These are phyloP conservation scores for Spea multiplicata DNA, from an alignment of 2,113 vertebrate species.

Conservation along the genomic window DNA sequence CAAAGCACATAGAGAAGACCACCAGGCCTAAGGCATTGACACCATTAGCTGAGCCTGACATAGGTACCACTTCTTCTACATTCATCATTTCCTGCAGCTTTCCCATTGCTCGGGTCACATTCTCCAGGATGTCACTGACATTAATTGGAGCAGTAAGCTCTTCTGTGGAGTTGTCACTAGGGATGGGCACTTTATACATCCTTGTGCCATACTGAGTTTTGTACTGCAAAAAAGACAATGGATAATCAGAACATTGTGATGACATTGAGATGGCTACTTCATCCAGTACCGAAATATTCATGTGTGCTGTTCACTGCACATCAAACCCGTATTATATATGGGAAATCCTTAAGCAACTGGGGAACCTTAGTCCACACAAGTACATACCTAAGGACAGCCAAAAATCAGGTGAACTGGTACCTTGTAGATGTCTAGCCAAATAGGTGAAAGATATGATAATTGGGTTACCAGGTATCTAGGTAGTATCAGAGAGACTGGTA, in stretches of 20 bases:
- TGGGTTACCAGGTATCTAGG: too few species aligned
- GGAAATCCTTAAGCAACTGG: too few species aligned
- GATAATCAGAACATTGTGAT: neutral
- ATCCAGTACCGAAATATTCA: too few species aligned
- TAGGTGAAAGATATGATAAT: too few species aligned
- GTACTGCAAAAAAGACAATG: slow-evolving; percentile 71
- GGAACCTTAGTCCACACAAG: too few species aligned
- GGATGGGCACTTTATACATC: slow-evolving; percentile 58
- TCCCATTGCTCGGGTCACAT: slow-evolving; percentile 71
- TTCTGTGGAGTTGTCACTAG: slow-evolving; percentile 51
- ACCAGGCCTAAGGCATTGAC: slow-evolving; percentile 93
- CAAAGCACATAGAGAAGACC: slow-evolving; percentile 94
- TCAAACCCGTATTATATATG: too few species aligned
- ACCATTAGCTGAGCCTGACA: slow-evolving; percentile 80
- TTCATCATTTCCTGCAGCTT: slow-evolving; percentile 74
- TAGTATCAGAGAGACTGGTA: too few species aligned
- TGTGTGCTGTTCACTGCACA: too few species aligned
- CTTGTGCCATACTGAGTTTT: slow-evolving; percentile 84
- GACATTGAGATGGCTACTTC: too few species aligned
- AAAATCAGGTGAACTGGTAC: too few species aligned
- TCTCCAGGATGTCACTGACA: slow-evolving; percentile 61
- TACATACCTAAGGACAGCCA: too few species aligned
- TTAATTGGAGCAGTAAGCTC: slow-evolving; percentile 61
- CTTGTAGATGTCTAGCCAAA: too few species aligned
- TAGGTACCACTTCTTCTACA: slow-evolving; percentile 81